phyloP scores from a whole-genome alignment of 1,140 invertebrate species.

The Drosophila nannoptera region DNA sequence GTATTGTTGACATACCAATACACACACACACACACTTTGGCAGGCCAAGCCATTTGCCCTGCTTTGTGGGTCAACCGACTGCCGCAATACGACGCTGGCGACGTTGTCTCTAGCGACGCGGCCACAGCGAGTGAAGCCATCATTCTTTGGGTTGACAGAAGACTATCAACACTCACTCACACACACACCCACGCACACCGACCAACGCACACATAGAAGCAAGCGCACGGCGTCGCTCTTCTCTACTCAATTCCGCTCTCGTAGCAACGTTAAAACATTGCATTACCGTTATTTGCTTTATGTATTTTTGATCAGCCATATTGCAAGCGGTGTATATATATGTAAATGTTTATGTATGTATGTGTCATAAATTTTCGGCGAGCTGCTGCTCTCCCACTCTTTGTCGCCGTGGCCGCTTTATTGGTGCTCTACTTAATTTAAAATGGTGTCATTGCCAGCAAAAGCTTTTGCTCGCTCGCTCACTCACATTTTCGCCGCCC shows the following conservation, averaged over 20 bases:
- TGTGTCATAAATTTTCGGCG: slow-evolving; percentile 55
- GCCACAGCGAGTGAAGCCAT: slow-evolving; percentile 19
- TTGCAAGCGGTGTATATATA: slow-evolving; percentile 28
- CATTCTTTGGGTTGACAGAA: slow-evolving; percentile 30
- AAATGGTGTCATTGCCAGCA: slow-evolving; percentile 68
- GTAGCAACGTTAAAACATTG: slow-evolving; percentile 16
- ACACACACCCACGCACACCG: neutral
- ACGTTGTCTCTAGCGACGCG: slow-evolving; percentile 22
- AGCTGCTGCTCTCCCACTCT: neutral
- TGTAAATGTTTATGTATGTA: slow-evolving; percentile 33
- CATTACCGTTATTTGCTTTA: slow-evolving; percentile 35
- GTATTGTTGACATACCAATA: slow-evolving; percentile 34
- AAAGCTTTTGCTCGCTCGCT: slow-evolving; percentile 11
- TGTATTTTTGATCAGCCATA: slow-evolving; percentile 50
- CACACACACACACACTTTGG: slow-evolving; percentile 9
- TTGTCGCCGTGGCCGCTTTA: slow-evolving; percentile 16
- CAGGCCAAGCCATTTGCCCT: slow-evolving; percentile 48
- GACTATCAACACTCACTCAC: neutral
- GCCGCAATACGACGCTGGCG: slow-evolving; percentile 32
- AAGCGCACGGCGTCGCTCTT: neutral
- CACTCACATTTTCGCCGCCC: neutral
- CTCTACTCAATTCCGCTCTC: neutral
- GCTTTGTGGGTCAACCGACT: slow-evolving; percentile 62
- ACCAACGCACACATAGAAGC: neutral
- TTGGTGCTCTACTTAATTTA: slow-evolving; percentile 60